phyloP scores from a whole-genome alignment of 2,888 invertebrate genomes.

The Stegophylla sp. region DNA sequence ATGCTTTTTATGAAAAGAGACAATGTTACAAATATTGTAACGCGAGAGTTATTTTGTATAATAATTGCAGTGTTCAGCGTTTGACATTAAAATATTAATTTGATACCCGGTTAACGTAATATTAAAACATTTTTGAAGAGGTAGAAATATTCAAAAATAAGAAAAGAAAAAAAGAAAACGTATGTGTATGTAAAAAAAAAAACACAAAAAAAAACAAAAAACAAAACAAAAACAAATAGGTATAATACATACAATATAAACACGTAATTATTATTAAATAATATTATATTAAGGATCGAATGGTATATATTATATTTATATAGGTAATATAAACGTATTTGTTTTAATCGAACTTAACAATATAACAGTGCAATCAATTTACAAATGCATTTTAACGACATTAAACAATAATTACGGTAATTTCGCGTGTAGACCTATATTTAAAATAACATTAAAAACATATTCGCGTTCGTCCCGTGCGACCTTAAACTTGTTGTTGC shows the following conservation, averaged over 20 bases:
- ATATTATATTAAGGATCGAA: neutral
- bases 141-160: neutral
- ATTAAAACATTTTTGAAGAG: neutral
- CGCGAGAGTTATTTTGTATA: too few species aligned
- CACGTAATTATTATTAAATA: neutral
- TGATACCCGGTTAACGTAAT: neutral
- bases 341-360: neutral
- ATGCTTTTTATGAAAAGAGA: neutral
- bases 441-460: too few species aligned
- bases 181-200: neutral
- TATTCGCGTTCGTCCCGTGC: neutral
- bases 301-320: neutral
- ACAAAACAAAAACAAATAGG: constrained; percentile 1
- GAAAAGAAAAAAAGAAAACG: neutral
- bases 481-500: neutral
- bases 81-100: neutral
- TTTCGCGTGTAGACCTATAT: neutral
- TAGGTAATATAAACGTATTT: neutral
- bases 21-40: neutral
- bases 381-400: constrained; percentile 15
- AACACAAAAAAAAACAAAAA: constrained; percentile 1
- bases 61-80: too few species aligned
- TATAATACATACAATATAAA: neutral
- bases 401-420: neutral
- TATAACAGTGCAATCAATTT: constrained; percentile 12